These are phyloP conservation scores for Mustelus asterias DNA, from an alignment of 2,113 vertebrate genomes.

Conservation along the genomic window DNA sequence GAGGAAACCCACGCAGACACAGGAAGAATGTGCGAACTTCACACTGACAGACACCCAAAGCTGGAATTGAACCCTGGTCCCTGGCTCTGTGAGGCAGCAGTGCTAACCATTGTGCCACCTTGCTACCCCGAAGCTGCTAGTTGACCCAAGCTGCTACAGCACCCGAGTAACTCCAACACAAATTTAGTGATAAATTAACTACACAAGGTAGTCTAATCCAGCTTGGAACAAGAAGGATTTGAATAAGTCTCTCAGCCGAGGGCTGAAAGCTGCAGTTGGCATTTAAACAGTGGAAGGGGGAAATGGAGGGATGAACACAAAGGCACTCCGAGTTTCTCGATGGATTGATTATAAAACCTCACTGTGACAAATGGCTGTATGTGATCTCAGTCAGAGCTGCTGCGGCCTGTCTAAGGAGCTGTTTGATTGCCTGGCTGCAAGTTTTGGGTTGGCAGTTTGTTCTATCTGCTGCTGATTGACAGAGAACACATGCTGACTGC, in stretches of 20 bases:
- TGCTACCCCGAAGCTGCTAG: too few relatives aligned
- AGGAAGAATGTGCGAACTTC: too few relatives aligned
- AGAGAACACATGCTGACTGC: constrained; percentile 24
- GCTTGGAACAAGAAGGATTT: background rate
- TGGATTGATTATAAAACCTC: background rate
- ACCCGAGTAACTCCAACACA: background rate
- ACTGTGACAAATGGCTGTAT: background rate
- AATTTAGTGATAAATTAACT: background rate
- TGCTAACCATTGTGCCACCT: too few relatives aligned
- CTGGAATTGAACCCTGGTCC: too few relatives aligned
- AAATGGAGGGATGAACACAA: background rate
- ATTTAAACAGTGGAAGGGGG: background rate
- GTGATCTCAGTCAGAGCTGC: background rate
- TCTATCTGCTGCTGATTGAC: background rate
- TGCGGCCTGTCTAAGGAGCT: background rate
- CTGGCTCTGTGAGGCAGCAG: too few relatives aligned
- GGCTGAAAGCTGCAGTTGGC: background rate
- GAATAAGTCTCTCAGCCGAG: background rate
- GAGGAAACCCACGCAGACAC: too few relatives aligned
- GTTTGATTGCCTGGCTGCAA: background rate
- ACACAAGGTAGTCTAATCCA: background rate
- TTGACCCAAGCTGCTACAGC: background rate
- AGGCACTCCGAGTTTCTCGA: background rate
- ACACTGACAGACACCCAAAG: too few relatives aligned
- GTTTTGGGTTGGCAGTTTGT: background rate